phyloP scores from a whole-genome alignment of 2,888 invertebrate genomes.

The Beris morrisii region DNA sequence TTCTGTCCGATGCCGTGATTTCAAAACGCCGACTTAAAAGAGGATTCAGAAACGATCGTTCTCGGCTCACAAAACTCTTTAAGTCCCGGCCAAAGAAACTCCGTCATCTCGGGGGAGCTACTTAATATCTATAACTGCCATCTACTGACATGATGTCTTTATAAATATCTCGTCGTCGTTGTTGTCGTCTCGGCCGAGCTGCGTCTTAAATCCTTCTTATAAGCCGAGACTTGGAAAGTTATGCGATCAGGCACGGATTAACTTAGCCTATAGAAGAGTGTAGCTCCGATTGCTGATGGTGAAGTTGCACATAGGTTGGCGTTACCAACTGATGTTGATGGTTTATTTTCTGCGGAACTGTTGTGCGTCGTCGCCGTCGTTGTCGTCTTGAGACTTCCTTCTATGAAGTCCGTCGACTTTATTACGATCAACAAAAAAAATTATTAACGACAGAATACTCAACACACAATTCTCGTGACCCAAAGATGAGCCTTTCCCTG shows the following conservation, averaged over 20 bases:
- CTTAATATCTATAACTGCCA: conserved; percentile 32
- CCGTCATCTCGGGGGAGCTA: conserved; percentile 21
- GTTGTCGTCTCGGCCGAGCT: not conserved
- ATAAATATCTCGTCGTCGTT: conserved; percentile 26
- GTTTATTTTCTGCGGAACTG: too few species aligned
- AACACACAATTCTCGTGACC: conserved; percentile 24
- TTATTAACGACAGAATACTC: not conserved
- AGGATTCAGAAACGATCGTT: too few species aligned
- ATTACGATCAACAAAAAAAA: not conserved
- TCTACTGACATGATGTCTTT: conserved; percentile 34
- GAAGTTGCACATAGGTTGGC: conserved; percentile 12
- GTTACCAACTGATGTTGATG: not conserved
- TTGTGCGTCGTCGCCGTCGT: too few species aligned
- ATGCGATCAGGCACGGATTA: conserved; percentile 25
- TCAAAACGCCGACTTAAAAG: too few species aligned
- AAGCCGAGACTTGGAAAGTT: conserved; percentile 3
- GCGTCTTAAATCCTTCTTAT: conserved; percentile 23
- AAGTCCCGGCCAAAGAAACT: too few species aligned
- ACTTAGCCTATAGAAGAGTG: not conserved
- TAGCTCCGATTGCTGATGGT: conserved; percentile 14
- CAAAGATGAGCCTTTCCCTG: conserved; percentile 25
- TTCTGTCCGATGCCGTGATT: conserved; percentile 30
- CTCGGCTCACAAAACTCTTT: too few species aligned
- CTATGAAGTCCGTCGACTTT: too few species aligned
- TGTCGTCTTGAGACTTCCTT: too few species aligned